phyloP scores from a whole-genome alignment of 2,888 invertebrate genomes.

The Xylophagus ater region DNA sequence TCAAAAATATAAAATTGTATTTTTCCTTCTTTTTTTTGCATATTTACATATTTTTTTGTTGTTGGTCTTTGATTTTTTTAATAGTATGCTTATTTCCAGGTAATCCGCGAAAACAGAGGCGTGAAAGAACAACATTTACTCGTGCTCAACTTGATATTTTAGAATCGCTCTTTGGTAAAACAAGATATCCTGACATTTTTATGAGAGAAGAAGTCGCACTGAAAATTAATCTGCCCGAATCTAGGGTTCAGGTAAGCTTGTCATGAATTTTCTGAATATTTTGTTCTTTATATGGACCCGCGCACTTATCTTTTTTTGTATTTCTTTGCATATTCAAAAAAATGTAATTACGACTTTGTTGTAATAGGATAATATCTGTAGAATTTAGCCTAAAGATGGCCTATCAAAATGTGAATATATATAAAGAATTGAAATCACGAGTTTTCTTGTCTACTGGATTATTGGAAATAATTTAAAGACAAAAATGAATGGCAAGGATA shows the following conservation, averaged over 20 bases:
- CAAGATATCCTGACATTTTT: slow-evolving; percentile 94
- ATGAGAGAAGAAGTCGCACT: slow-evolving; percentile 95
- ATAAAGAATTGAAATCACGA: too few relatives aligned
- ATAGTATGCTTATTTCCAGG: slow-evolving; percentile 20
- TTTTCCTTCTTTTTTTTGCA: neutral
- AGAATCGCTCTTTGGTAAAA: slow-evolving; percentile 83
- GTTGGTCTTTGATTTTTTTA: neutral
- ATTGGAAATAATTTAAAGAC: too few relatives aligned
- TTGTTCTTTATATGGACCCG: neutral
- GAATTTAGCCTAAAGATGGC: too few relatives aligned
- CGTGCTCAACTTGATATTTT: slow-evolving; percentile 85
- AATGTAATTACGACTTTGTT: too few relatives aligned
- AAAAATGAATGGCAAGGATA: too few relatives aligned
- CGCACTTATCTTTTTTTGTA: neutral
- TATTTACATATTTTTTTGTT: neutral
- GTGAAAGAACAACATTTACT: slow-evolving; percentile 93
- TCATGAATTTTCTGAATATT: slow-evolving; percentile 12
- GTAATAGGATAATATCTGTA: too few relatives aligned
- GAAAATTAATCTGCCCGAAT: slow-evolving; percentile 91
- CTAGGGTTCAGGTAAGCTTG: slow-evolving; percentile 80
- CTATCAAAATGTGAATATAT: too few relatives aligned
- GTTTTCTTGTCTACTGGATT: too few relatives aligned
- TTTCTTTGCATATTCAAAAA: neutral
- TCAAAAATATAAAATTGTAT: too few relatives aligned
- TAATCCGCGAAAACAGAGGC: slow-evolving; percentile 77